These are phyloP conservation scores for Spialia ferax DNA, from an alignment of 2,888 invertebrate genomes.

Conservation along the genomic window DNA sequence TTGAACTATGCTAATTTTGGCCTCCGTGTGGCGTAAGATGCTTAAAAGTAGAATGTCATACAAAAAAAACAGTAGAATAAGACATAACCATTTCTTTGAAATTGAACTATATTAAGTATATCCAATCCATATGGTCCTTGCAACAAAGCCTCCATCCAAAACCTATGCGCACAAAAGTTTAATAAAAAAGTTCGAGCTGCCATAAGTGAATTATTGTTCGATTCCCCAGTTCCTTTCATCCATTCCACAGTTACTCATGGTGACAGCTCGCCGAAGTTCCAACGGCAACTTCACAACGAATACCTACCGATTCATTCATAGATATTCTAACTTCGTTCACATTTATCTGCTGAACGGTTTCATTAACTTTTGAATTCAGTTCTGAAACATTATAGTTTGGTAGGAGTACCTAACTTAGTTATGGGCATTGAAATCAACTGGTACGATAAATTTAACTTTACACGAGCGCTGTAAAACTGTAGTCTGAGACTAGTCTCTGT, in stretches of 20 bases:
- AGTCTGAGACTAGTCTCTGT: too few relatives aligned
- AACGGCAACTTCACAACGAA: background rate
- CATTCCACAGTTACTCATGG: constrained; percentile 4
- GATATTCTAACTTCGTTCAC: background rate
- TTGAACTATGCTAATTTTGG: too few relatives aligned
- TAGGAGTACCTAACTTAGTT: too few relatives aligned
- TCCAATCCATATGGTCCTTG: background rate
- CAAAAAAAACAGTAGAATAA: too few relatives aligned
- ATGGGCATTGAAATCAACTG: too few relatives aligned
- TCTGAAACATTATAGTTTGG: background rate
- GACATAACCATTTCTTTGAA: too few relatives aligned
- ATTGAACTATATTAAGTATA: background rate
- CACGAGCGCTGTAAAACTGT: too few relatives aligned
- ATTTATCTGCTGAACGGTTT: background rate
- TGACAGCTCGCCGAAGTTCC: constrained; percentile 1
- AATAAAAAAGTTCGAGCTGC: constrained; percentile 7
- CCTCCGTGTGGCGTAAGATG: too few relatives aligned
- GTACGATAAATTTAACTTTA: too few relatives aligned
- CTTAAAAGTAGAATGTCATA: too few relatives aligned
- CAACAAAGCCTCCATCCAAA: background rate
- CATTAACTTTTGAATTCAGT: background rate
- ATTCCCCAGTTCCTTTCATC: background rate
- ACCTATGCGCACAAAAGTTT: constrained; percentile 4
- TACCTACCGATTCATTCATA: background rate
- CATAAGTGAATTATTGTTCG: constrained; percentile 9